phyloP scores from a whole-genome alignment of 1,140 invertebrate genomes.

The Zaprionus vittiger region DNA sequence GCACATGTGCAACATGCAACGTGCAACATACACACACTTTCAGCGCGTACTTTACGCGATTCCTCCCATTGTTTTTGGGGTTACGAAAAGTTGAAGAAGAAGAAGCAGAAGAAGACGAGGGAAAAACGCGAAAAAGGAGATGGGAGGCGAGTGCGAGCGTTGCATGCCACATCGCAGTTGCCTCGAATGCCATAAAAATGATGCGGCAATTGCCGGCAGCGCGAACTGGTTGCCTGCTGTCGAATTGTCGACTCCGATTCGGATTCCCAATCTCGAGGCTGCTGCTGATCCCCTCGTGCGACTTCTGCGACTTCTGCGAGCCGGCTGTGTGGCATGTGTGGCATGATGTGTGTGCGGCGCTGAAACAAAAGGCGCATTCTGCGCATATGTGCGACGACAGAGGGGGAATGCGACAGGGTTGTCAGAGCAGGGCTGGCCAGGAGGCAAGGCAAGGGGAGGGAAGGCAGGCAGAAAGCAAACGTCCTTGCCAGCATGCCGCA shows the following conservation, averaged over 20 bases:
- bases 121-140: background rate
- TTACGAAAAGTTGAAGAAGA: background rate
- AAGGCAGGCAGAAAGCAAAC: conserved; percentile 58
- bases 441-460: conserved; percentile 34
- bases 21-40: background rate
- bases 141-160: background rate
- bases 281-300: conserved; percentile 9
- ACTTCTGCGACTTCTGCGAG: conserved; percentile 24
- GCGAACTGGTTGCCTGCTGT: conserved; percentile 64
- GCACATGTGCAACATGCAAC: conserved; percentile 63
- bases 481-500: conserved; percentile 67
- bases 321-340: conserved; percentile 70
- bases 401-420: conserved; percentile 16
- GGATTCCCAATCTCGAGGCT: conserved; percentile 5
- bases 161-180: conserved; percentile 23
- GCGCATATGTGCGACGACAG: conserved; percentile 48
- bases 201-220: conserved; percentile 56
- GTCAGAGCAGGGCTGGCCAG: background rate
- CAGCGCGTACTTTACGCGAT: conserved; percentile 41
- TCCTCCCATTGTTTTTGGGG: conserved; percentile 20
- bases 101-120: background rate
- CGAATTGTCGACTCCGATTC: conserved; percentile 20
- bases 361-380: conserved; percentile 61
- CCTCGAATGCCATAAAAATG: conserved; percentile 62
- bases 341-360: background rate